A percentile compares a stretch with the other conserved stretches of the same genome.
Conservation (phyloP, 2,113 vertebrate species). For the Euleptes europaea region DNA sequence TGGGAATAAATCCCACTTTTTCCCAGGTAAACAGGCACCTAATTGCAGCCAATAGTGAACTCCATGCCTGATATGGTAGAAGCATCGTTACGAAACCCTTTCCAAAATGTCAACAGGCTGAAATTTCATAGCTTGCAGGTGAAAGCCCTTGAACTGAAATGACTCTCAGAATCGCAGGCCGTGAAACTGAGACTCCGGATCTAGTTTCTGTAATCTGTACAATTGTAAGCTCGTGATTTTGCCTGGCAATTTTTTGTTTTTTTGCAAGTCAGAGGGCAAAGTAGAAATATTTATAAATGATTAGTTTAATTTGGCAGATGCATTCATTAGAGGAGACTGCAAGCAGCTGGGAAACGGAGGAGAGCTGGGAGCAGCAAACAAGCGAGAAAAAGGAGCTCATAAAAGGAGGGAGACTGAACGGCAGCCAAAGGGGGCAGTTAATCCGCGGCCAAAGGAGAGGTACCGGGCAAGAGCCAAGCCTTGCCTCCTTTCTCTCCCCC, state of each 20-base stretch:
- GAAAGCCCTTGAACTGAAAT: constrained; percentile 45
- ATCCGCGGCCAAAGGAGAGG: constrained; percentile 41
- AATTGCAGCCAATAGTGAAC: neutral
- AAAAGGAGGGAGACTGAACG: constrained; percentile 73
- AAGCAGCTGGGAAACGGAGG: constrained; percentile 59
- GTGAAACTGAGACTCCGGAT: constrained; percentile 46
- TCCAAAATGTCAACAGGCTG: constrained; percentile 48
- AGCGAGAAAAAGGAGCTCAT: constrained; percentile 69
- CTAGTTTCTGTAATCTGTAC: constrained; percentile 55
- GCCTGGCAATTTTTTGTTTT: constrained; percentile 35
- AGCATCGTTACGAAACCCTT: neutral
- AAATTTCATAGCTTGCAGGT: constrained; percentile 40
- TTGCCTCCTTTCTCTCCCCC: neutral
- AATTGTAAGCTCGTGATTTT: constrained; percentile 51
- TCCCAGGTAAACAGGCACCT: neutral
- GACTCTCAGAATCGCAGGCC: constrained; percentile 48
- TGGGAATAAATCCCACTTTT: neutral
- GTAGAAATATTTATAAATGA: constrained; percentile 66
- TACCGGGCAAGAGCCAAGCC: constrained; percentile 48
- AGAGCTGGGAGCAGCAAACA: constrained; percentile 51
- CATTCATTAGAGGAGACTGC: constrained; percentile 57
- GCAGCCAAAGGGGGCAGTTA: constrained; percentile 70
- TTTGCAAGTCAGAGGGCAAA: constrained; percentile 42
- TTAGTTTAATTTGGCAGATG: constrained; percentile 62
- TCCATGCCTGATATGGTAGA: fast-evolving